These are phyloP conservation scores for Sarcophaga subvicina DNA, from an alignment of 2,888 invertebrate species.

Conservation along the genomic window DNA sequence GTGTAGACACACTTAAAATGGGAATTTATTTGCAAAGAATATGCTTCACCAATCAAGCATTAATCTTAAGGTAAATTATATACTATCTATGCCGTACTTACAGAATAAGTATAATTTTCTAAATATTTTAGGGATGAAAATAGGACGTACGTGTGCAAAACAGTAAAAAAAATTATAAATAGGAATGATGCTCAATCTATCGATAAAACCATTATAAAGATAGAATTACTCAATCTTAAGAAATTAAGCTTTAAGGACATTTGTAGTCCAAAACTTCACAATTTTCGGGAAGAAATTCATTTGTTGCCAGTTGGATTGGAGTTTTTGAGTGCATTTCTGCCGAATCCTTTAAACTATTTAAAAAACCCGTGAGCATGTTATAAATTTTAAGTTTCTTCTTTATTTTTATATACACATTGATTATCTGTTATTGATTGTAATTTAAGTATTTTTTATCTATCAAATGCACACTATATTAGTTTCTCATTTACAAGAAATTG, in stretches of 20 bases:
- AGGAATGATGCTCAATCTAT: slow-evolving; percentile 47
- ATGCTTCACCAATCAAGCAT: slow-evolving; percentile 63
- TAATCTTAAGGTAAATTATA: slow-evolving; percentile 72
- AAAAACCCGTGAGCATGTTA: slow-evolving; percentile 35
- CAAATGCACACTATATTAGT: too few relatives aligned
- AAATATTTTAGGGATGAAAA: slow-evolving; percentile 69
- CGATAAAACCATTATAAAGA: slow-evolving; percentile 68
- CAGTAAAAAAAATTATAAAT: slow-evolving; percentile 56
- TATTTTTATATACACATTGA: neutral
- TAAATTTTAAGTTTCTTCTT: neutral
- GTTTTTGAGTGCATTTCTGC: slow-evolving; percentile 74
- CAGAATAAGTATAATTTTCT: neutral
- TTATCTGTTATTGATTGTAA: neutral
- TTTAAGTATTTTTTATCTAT: too few relatives aligned
- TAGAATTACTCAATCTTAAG: slow-evolving; percentile 74
- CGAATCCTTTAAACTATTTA: slow-evolving; percentile 71
- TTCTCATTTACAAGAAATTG: too few relatives aligned
- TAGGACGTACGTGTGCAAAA: slow-evolving; percentile 72
- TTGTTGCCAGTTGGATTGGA: slow-evolving; percentile 74
- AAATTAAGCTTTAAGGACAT: slow-evolving; percentile 74
- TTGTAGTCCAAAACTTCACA: slow-evolving; percentile 73
- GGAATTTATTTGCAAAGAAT: slow-evolving; percentile 67
- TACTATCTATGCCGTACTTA: neutral
- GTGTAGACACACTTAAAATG: slow-evolving; percentile 62
- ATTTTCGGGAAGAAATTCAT: slow-evolving; percentile 74